A percentile compares a stretch with the other conserved stretches of the same genome.
Evolutionary conservation across 2,888 invertebrate species (phyloP).

Genomic region (Caradrina clavipalpis): DNA sequence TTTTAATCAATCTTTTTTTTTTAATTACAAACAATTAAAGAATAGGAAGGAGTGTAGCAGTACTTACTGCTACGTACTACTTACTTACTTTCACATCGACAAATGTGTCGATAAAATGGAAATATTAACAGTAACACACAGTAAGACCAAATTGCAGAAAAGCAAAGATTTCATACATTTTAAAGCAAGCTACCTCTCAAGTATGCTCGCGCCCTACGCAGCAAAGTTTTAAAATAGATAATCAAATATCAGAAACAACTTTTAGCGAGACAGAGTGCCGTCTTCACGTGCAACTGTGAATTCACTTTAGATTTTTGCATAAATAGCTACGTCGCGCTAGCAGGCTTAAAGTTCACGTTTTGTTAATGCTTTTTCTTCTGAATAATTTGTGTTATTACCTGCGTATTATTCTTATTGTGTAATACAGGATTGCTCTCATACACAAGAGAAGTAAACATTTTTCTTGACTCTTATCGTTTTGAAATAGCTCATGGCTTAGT

Average conservation of each 20-base stretch:
- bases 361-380: neutral
- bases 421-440: neutral
- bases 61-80: too few species aligned
- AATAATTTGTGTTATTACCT: neutral
- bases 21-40: too few species aligned
- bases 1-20: too few species aligned
- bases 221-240: slow-evolving; percentile 69
- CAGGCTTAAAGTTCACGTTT: slow-evolving; percentile 6
- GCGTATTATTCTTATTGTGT: neutral
- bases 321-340: slow-evolving; percentile 42
- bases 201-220: slow-evolving; percentile 24
- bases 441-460: neutral
- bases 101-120: too few species aligned
- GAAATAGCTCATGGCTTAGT: too few species aligned
- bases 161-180: neutral
- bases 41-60: too few species aligned
- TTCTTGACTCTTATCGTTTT: too few species aligned
- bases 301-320: slow-evolving; percentile 64
- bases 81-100: too few species aligned
- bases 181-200: neutral
- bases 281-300: slow-evolving; percentile 53
- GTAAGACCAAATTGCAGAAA: too few species aligned
- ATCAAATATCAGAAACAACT: slow-evolving; percentile 67
- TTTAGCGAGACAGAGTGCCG: slow-evolving; percentile 52
- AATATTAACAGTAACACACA: too few species aligned